Percentiles rank a stretch among this genome's conserved stretches.
These are phyloP conservation scores for Entelurus aequoreus DNA, from an alignment of 2,113 vertebrate species.

Conservation along the genomic window DNA sequence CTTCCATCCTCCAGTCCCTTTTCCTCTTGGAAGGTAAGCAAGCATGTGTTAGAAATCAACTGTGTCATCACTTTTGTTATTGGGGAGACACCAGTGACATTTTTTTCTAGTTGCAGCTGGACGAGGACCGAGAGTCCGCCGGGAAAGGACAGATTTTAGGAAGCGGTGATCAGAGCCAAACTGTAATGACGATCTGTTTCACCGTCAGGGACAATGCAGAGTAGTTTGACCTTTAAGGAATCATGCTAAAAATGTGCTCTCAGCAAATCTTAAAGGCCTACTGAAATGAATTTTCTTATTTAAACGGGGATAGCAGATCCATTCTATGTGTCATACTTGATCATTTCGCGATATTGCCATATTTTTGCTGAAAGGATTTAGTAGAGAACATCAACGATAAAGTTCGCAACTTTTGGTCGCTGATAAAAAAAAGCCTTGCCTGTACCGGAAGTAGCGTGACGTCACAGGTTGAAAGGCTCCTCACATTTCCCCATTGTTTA, in stretches of 20 bases:
- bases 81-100: slow-evolving; percentile 19
- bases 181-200: slow-evolving; percentile 46
- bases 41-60: slow-evolving; percentile 50
- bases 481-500: no score
- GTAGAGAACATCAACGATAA: no score
- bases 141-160: slow-evolving; percentile 53
- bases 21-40: slow-evolving; percentile 37
- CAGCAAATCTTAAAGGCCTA: no score
- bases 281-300: no score
- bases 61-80: slow-evolving; percentile 33
- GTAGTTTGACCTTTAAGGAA: slow-evolving; percentile 56
- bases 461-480: no score
- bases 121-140: slow-evolving; percentile 36
- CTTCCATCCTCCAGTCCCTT: slow-evolving; percentile 17
- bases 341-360: no score
- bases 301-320: no score
- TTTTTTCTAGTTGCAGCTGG: slow-evolving; percentile 30
- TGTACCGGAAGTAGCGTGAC: no score
- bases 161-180: neutral
- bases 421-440: no score
- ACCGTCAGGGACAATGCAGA: slow-evolving; percentile 55
- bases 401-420: no score
- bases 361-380: no score
- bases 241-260: slow-evolving; percentile 9
- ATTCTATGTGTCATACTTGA: no score